phyloP scores from a whole-genome alignment of 2,888 invertebrate species.

The Leptogaster cylindrica region DNA sequence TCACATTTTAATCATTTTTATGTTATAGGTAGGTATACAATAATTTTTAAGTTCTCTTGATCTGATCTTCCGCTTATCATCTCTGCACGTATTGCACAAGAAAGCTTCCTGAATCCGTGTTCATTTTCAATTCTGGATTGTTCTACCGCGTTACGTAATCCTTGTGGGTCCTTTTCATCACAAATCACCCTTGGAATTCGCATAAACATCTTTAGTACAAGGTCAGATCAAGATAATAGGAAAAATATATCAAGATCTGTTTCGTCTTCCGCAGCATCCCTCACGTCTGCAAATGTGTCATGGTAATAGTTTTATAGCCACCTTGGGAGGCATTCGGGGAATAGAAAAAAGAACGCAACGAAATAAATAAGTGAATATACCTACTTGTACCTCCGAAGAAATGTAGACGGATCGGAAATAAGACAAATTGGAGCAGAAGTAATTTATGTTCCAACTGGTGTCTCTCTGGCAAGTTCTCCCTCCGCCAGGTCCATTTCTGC shows the following conservation, averaged over 20 bases:
- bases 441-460: slow-evolving; percentile 38
- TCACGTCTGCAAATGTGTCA: slow-evolving; percentile 28
- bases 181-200: no score
- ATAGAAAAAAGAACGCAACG: slow-evolving; percentile 33
- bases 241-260: neutral
- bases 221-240: neutral
- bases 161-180: no score
- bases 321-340: slow-evolving; percentile 42
- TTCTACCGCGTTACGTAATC: no score
- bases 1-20: no score
- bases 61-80: no score
- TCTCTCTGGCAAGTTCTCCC: slow-evolving; percentile 18
- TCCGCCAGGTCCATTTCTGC: neutral
- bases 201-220: no score
- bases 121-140: no score
- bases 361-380: slow-evolving; percentile 41
- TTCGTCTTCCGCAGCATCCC: neutral
- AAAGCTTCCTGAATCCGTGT: no score
- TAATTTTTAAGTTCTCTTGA: no score
- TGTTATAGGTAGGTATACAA: no score
- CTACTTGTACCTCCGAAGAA: neutral
- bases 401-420: slow-evolving; percentile 35
- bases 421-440: slow-evolving; percentile 39
- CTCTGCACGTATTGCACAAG: no score
- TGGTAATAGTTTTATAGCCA: slow-evolving; percentile 46